These are phyloP conservation scores for Chiloscyllium punctatum DNA, from an alignment of 2,797 vertebrate genomes.

Conservation along the genomic window DNA sequence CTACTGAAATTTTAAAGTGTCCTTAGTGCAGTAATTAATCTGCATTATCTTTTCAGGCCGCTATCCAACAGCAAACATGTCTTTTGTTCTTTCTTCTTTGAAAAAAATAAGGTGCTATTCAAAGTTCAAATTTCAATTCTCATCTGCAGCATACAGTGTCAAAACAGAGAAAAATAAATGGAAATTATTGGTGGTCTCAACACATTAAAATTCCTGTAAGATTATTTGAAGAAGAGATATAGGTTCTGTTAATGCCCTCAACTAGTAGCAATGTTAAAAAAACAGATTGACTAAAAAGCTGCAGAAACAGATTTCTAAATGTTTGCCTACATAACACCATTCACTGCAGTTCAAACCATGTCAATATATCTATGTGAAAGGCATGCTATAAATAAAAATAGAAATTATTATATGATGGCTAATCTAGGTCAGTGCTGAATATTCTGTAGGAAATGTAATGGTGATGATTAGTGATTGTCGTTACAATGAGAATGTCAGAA, in stretches of 20 bases:
- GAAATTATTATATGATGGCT: neutral
- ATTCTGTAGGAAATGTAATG: neutral
- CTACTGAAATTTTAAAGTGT: too few species aligned
- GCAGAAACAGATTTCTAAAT: neutral
- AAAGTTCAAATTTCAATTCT: too few species aligned
- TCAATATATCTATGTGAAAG: neutral
- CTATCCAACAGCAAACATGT: too few species aligned
- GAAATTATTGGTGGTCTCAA: too few species aligned
- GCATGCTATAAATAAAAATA: neutral
- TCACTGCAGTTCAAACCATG: neutral
- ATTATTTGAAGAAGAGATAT: neutral
- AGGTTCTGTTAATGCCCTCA: neutral
- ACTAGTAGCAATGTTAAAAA: neutral
- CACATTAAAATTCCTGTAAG: neutral
- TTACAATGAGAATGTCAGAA: neutral
- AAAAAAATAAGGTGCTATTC: too few species aligned
- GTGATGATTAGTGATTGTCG: neutral
- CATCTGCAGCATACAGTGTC: too few species aligned
- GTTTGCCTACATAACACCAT: neutral
- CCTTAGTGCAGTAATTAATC: too few species aligned
- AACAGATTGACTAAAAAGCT: neutral
- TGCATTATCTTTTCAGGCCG: too few species aligned
- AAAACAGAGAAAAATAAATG: too few species aligned
- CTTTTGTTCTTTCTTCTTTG: too few species aligned
- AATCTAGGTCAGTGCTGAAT: neutral